Evolutionary conservation across 2,888 invertebrate genomes (phyloP), one percentile per base, ranked within the genome.

Genomic region (Andrena fulva): DNA sequence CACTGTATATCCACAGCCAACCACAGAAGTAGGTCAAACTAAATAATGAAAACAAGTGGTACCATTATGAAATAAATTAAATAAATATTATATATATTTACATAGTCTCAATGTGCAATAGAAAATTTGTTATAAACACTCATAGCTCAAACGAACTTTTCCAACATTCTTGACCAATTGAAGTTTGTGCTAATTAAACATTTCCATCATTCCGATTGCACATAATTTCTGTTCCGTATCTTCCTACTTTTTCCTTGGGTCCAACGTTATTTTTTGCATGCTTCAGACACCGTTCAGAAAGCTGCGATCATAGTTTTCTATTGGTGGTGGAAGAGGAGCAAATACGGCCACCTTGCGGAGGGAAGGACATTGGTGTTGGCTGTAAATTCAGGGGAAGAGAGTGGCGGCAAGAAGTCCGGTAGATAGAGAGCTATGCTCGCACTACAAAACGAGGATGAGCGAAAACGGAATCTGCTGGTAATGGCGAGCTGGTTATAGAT

Each of bases 311-410:
- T 27, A 48, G 59, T 24, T 35, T 64, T 35, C 63, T 54, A 20
- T 42, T 52, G 33, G 27, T 20, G 12, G 62, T n/a, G 20, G 35
- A 20, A 12, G 16, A 50, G 42, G 67, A 64, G 70, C 75, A 67
- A 73, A 74, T 80, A 80, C 71, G 71, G 52, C 62, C 20, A 67
- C 59, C 48, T 33, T 70, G 29, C 56, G 72, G 72, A 78, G 66
- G 50, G 66, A 56, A 56, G 62, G 75, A 73, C 69, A 59, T 69
- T 59, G 75, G 66, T 63, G 75, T 77, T 74, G 84, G 84, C 71
- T 85, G 84, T 84, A 85, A 85, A 85, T 85, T 85, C 67, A 70
- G 35, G 59, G 63, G 72, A 68, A 76, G 31, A 66, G 73, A 59
- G 54, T 42, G 68, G 56, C 50, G 16, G 72, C 75, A 76, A 86